These are phyloP conservation scores for Nomada hirtipes DNA, from an alignment of 2,888 invertebrate species.

Conservation along the genomic window DNA sequence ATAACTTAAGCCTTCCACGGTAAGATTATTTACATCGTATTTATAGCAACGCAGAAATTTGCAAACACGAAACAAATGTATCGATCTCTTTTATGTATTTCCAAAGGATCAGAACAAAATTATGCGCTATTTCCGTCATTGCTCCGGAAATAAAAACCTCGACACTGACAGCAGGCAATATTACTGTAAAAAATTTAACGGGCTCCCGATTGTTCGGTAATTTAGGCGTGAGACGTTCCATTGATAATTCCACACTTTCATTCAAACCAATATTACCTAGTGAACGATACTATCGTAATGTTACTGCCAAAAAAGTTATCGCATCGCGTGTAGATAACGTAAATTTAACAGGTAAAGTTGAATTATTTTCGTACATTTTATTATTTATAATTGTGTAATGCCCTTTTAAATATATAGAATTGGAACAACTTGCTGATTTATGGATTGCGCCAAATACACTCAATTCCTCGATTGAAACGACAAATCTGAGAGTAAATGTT, in stretches of 20 bases:
- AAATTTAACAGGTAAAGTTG: slow-evolving; percentile 43
- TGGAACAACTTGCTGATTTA: slow-evolving; percentile 48
- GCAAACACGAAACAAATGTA: too few relatives aligned
- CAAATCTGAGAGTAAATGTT: slow-evolving; percentile 54
- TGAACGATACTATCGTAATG: slow-evolving; percentile 60
- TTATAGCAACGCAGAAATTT: too few relatives aligned
- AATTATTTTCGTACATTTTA: not conserved
- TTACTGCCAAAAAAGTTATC: slow-evolving; percentile 56
- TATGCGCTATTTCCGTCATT: slow-evolving; percentile 65
- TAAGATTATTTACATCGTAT: slow-evolving; percentile 34
- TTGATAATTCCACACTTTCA: slow-evolving; percentile 57
- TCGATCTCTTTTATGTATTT: too few relatives aligned
- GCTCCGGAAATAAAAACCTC: slow-evolving; percentile 69
- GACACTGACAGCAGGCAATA: slow-evolving; percentile 60
- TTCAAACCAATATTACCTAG: slow-evolving; percentile 58
- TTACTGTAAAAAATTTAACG: slow-evolving; percentile 64
- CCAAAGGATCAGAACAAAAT: slow-evolving; percentile 62
- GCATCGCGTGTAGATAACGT: slow-evolving; percentile 4
- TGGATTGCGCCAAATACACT: slow-evolving; percentile 69
- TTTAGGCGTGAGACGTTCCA: slow-evolving; percentile 50
- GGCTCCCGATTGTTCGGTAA: slow-evolving; percentile 66
- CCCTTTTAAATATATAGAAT: slow-evolving; percentile 33
- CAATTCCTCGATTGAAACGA: slow-evolving; percentile 60
- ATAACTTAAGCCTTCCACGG: slow-evolving; percentile 67
- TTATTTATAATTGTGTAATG: not conserved